Evolutionary conservation across 2,888 invertebrate species (phyloP).

Genomic region (Philhelius pedissequus): DNA sequence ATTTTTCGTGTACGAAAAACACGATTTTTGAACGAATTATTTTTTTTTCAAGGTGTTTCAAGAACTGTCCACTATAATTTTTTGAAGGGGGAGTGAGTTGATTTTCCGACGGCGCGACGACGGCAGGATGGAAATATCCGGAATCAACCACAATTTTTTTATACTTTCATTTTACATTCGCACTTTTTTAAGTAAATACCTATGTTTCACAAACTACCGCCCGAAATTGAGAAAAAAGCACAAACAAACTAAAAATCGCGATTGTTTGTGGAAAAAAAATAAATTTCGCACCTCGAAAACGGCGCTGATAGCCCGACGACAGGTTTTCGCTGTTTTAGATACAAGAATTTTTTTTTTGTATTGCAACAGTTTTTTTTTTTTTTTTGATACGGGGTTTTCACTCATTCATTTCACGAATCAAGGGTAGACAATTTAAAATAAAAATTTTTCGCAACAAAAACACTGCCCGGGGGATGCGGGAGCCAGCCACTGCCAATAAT

Average conservation of each 20-base stretch:
- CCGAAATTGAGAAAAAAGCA: slow-evolving; percentile 34
- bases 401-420: slow-evolving; percentile 9
- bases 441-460: slow-evolving; percentile 5
- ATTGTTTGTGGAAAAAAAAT: not conserved
- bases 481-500: not conserved
- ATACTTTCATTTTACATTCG: slow-evolving; percentile 43
- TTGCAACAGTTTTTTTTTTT: slow-evolving; percentile 22
- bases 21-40: not conserved
- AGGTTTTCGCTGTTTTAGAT: slow-evolving; percentile 9
- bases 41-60: not conserved
- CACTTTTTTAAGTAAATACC: slow-evolving; percentile 12
- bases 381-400: slow-evolving; percentile 21
- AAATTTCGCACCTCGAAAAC: slow-evolving; percentile 39
- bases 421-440: slow-evolving; percentile 9
- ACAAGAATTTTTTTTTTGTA: not conserved
- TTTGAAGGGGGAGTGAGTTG: not conserved
- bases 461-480: slow-evolving; percentile 34
- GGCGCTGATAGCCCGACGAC: slow-evolving; percentile 42
- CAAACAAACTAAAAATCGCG: not conserved
- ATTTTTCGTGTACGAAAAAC: slow-evolving; percentile 3
- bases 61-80: not conserved
- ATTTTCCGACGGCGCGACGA: slow-evolving; percentile 20
- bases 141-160: slow-evolving; percentile 59
- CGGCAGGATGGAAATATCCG: slow-evolving; percentile 12
- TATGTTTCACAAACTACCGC: slow-evolving; percentile 30